Evolutionary conservation across 2,797 vertebrate genomes (phyloP).

Genomic region (Myotis findleyi): DNA sequence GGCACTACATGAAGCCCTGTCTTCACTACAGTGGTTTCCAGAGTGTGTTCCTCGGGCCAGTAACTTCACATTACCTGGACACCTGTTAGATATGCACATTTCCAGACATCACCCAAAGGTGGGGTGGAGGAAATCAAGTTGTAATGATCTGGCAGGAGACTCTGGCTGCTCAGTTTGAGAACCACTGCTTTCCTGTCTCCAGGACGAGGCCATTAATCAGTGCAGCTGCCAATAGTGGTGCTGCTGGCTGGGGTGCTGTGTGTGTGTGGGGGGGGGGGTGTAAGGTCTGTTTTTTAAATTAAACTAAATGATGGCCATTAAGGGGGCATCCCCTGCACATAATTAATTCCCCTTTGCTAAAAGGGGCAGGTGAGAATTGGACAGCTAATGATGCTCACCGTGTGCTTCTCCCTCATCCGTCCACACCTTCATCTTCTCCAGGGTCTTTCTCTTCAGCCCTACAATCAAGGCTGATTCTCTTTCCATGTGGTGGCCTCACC

Average conservation of each 20-base stretch:
- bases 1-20: neutral
- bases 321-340: constrained; percentile 83
- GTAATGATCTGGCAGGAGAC: neutral
- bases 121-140: neutral
- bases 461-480: neutral
- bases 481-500: neutral
- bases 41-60: neutral
- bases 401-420: neutral
- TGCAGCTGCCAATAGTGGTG: neutral
- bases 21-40: neutral
- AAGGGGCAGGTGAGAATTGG: constrained; percentile 64
- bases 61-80: neutral
- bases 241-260: neutral
- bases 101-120: neutral
- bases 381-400: constrained; percentile 78
- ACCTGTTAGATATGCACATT: neutral
- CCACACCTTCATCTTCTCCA: neutral
- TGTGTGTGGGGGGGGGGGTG: neutral
- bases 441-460: neutral
- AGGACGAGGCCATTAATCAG: constrained; percentile 38
- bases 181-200: neutral
- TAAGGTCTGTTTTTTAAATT: constrained; percentile 79
- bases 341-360: constrained; percentile 86
- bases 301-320: constrained; percentile 86
- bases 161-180: neutral